Conservation (phyloP, 2,888 invertebrate genomes). For the Apamea epomidion region DNA sequence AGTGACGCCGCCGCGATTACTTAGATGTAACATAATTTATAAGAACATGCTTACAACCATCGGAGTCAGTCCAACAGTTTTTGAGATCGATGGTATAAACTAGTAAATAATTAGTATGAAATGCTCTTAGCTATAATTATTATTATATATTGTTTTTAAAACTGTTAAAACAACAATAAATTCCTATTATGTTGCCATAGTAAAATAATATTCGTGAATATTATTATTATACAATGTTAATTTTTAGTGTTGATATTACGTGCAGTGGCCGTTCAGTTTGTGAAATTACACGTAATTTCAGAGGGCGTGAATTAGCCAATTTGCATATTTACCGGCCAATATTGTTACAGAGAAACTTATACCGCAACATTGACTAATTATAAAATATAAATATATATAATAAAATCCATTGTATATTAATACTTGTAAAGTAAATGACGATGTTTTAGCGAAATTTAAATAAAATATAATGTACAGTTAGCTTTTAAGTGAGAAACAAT, state of each 20-base stretch:
- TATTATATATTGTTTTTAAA: constrained; percentile 42
- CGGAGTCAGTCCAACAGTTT: constrained; percentile 17
- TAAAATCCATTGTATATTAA: constrained; percentile 40
- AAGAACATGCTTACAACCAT: constrained; percentile 1
- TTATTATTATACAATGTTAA: constrained; percentile 60
- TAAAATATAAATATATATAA: constrained; percentile 24
- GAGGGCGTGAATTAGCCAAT: neutral
- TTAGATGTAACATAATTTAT: constrained; percentile 21
- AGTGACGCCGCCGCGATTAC: neutral
- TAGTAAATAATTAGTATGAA: constrained; percentile 50
- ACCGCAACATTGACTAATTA: constrained; percentile 32
- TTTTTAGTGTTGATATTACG: constrained; percentile 51
- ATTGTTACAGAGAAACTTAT: constrained; percentile 29
- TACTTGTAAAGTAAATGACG: constrained; percentile 50
- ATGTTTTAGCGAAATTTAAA: constrained; percentile 55
- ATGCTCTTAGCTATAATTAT: constrained; percentile 54
- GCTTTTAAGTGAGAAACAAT: constrained; percentile 62
- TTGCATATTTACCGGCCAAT: constrained; percentile 27
- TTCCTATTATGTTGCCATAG: constrained; percentile 66
- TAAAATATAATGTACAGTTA: constrained; percentile 60
- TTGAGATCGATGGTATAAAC: constrained; percentile 5
- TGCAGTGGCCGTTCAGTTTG: constrained; percentile 29
- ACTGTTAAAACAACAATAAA: constrained; percentile 56
- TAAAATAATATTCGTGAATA: constrained; percentile 56
- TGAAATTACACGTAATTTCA: neutral